A percentile compares a stretch with the other conserved stretches of the same genome.
Evolutionary conservation across 2,888 invertebrate genomes (phyloP).

Genomic region (Folsomia candida): DNA sequence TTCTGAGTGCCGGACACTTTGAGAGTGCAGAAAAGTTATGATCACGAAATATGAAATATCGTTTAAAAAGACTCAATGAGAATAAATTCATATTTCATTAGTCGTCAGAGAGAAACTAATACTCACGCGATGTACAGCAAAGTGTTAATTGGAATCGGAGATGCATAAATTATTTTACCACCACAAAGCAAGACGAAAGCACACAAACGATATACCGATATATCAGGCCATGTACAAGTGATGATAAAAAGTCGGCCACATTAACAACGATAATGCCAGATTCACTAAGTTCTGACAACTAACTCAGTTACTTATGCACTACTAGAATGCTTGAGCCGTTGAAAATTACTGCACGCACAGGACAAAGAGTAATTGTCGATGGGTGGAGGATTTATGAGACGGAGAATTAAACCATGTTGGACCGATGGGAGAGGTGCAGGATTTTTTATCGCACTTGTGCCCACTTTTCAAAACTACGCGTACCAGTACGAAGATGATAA

Average conservation of each 20-base stretch:
- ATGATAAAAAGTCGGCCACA: too few species aligned
- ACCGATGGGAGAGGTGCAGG: too few species aligned
- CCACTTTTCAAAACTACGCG: too few species aligned
- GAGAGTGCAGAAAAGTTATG: slow-evolving; percentile 17
- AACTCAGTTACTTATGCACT: not conserved
- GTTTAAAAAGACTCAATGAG: not conserved
- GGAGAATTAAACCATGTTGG: slow-evolving; percentile 38
- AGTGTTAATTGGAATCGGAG: slow-evolving; percentile 12
- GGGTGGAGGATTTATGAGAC: slow-evolving; percentile 34
- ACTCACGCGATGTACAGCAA: not conserved
- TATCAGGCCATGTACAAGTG: too few species aligned
- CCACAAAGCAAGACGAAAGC: not conserved
- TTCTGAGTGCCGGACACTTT: not conserved
- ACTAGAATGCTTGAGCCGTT: not conserved
- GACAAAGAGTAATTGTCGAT: slow-evolving; percentile 31
- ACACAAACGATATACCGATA: too few species aligned
- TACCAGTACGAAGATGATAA: too few species aligned
- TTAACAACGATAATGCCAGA: too few species aligned
- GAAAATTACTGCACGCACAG: too few species aligned
- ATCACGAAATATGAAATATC: slow-evolving; percentile 13
- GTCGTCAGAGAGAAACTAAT: not conserved
- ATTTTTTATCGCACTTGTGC: too few species aligned
- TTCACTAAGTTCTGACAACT: too few species aligned
- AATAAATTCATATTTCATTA: not conserved
- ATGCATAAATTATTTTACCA: slow-evolving; percentile 12